Conservation (phyloP, 92 coral and sea anemone genomes). For the Blastomussa wellsi region DNA sequence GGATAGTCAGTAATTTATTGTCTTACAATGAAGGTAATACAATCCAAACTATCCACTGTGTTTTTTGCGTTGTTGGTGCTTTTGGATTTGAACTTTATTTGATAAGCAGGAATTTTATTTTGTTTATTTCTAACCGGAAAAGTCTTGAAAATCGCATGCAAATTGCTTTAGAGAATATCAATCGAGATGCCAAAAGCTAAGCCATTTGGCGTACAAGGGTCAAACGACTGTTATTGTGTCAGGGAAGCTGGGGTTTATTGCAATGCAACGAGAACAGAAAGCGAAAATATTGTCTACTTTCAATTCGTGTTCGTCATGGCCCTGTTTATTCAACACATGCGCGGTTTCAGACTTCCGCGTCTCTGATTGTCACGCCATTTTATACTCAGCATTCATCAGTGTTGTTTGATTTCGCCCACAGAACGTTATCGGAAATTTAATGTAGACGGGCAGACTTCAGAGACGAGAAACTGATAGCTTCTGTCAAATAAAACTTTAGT, state of each 20-base stretch:
- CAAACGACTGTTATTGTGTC: background rate
- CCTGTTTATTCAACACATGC: background rate
- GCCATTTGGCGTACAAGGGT: background rate
- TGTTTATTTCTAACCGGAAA: background rate
- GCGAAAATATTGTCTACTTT: background rate
- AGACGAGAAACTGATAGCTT: too few species aligned
- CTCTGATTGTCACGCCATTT: background rate
- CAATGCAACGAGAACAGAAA: background rate
- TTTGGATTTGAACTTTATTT: background rate
- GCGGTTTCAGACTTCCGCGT: constrained; percentile 16
- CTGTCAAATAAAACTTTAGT: too few species aligned
- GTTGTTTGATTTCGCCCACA: background rate
- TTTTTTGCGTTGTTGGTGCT: background rate
- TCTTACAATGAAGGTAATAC: background rate
- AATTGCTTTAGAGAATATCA: background rate
- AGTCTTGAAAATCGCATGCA: background rate
- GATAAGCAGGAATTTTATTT: background rate
- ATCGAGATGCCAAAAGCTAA: background rate
- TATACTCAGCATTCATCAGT: background rate
- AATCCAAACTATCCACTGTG: background rate
- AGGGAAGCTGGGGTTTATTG: background rate
- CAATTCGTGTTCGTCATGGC: background rate
- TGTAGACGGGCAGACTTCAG: too few species aligned
- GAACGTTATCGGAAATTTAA: background rate
- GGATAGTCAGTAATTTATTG: background rate